Evolutionary conservation across 2,888 invertebrate species (phyloP).

Genomic region (Cerastis leucographa): DNA sequence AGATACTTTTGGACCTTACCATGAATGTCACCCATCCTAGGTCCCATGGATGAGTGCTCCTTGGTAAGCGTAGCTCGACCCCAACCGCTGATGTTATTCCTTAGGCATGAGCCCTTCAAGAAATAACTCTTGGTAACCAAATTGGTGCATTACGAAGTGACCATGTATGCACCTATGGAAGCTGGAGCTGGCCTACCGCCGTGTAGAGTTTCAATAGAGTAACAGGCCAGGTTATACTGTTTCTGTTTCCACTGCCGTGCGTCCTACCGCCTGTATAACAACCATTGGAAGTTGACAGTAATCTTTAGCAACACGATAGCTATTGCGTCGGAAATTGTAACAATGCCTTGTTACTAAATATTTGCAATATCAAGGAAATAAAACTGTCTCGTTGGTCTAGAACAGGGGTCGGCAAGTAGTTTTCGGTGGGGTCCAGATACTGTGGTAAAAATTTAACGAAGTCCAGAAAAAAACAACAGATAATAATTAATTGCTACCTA

Average conservation of each 20-base stretch:
- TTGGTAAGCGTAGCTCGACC: neutral
- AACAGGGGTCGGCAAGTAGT: no score
- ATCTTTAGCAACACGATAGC: neutral
- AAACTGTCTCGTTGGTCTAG: neutral
- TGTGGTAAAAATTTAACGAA: no score
- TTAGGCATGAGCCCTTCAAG: neutral
- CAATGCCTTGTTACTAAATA: constrained; percentile 6
- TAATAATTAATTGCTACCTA: no score
- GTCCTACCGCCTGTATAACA: neutral
- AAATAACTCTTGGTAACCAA: neutral
- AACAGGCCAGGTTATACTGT: neutral
- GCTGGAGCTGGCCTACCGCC: neutral
- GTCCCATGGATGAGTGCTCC: neutral
- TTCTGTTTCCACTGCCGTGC: neutral
- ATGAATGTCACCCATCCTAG: neutral
- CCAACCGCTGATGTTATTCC: neutral
- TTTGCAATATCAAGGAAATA: constrained; percentile 2
- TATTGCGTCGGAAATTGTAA: constrained; percentile 1
- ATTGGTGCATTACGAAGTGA: neutral
- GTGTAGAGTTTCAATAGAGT: neutral
- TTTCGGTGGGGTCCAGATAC: no score
- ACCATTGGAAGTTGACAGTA: neutral
- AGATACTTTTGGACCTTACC: no score
- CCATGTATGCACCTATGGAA: neutral
- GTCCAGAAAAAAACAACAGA: no score